Evolutionary conservation across 2,113 vertebrate species (phyloP).

Genomic region (Lonchura striata): DNA sequence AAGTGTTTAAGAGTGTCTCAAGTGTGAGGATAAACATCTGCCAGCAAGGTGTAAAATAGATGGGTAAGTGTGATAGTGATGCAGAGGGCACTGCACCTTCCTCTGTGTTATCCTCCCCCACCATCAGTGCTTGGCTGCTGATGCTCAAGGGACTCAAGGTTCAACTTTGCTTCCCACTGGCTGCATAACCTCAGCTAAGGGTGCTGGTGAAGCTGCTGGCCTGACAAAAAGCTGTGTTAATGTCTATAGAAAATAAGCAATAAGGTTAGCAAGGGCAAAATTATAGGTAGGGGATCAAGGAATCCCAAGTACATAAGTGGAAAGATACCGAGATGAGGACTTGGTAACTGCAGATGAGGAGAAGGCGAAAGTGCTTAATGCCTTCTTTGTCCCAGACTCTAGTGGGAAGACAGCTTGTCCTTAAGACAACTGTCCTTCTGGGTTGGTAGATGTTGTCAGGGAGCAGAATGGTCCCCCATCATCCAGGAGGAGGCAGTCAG

Average conservation of each 20-base stretch:
- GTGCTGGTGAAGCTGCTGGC: not conserved
- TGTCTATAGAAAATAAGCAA: not conserved
- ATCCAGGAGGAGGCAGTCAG: not conserved
- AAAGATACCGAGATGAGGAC: not conserved
- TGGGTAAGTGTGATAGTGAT: not conserved
- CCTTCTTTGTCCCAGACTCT: not conserved
- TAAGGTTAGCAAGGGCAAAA: not conserved
- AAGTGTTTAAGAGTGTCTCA: not conserved
- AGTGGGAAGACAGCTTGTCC: not conserved
- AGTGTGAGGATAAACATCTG: not conserved
- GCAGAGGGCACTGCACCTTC: not conserved
- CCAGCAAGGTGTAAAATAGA: not conserved
- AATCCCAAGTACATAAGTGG: not conserved
- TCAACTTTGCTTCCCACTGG: not conserved
- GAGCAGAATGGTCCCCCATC: not conserved
- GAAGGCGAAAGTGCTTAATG: accelerated
- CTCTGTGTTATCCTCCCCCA: accelerated
- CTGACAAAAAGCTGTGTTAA: not conserved
- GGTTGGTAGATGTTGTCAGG: not conserved
- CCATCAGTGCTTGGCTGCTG: not conserved
- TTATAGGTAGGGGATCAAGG: not conserved
- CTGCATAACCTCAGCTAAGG: not conserved
- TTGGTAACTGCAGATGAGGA: not conserved
- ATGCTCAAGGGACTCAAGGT: not conserved
- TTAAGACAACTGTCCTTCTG: not conserved